Percentiles rank a stretch among this genome's conserved stretches.
Evolutionary conservation across 2,888 invertebrate genomes (phyloP).

Genomic region (Tridacna crocea): DNA sequence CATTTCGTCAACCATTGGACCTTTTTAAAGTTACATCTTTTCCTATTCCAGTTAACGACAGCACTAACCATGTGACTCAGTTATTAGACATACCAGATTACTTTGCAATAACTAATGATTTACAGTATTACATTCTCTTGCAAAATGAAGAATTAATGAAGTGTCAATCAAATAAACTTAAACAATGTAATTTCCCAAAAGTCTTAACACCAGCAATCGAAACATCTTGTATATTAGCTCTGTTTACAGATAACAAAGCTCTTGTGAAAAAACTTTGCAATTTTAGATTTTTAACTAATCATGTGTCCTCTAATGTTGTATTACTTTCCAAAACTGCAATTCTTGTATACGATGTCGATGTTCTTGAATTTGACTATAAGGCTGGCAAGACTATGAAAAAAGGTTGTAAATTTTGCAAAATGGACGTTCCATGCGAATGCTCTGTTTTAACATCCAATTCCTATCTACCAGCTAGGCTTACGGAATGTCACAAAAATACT

Average conservation of each 20-base stretch:
- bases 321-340: constrained; percentile 14
- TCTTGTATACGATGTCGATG: constrained; percentile 28
- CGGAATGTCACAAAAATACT: constrained; percentile 31
- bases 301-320: neutral
- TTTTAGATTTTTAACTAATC: constrained; percentile 30
- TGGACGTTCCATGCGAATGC: constrained; percentile 37
- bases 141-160: neutral
- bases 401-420: constrained; percentile 34
- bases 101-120: constrained; percentile 16
- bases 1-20: constrained; percentile 21
- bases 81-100: constrained; percentile 25
- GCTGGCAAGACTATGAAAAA: constrained; percentile 1
- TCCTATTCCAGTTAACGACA: constrained; percentile 34
- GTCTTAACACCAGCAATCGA: neutral
- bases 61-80: constrained; percentile 38
- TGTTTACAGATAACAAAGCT: constrained; percentile 32
- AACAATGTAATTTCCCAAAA: constrained; percentile 10
- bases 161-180: constrained; percentile 7
- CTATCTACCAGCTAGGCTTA: constrained; percentile 28
- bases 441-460: constrained; percentile 18
- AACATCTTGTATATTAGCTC: constrained; percentile 15
- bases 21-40: constrained; percentile 23
- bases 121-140: neutral
- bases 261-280: constrained; percentile 23
- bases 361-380: constrained; percentile 32